Conservation (phyloP, 2,797 vertebrate genomes). For the Hypotaenidia philippensis region DNA sequence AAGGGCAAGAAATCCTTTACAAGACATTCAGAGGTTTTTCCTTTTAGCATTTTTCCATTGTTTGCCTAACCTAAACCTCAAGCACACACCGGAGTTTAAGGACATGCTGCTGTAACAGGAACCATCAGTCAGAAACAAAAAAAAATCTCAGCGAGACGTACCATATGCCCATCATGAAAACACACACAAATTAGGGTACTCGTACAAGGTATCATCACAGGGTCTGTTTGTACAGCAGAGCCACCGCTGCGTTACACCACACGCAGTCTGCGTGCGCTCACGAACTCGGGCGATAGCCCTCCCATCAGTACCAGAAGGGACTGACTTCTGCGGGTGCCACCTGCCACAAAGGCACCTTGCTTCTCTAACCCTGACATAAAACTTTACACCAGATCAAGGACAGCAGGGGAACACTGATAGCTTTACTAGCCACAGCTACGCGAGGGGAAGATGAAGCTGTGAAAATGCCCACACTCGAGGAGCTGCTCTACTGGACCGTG, state of each 20-base stretch:
- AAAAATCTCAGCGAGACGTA: neutral
- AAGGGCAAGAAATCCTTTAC: slow-evolving; percentile 68
- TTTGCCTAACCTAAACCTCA: slow-evolving; percentile 47
- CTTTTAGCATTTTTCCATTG: slow-evolving; percentile 36
- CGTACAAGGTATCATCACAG: neutral
- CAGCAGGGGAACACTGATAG: neutral
- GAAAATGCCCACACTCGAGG: neutral
- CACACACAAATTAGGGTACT: neutral
- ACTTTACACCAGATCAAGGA: neutral
- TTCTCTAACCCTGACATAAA: neutral
- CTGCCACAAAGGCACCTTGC: neutral
- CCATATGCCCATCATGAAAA: neutral
- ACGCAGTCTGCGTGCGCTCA: neutral
- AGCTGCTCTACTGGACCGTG: neutral
- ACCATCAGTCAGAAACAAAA: slow-evolving; percentile 3
- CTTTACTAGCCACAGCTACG: neutral
- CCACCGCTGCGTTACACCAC: neutral
- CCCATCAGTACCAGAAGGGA: neutral
- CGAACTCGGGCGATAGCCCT: neutral
- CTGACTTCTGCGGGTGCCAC: neutral
- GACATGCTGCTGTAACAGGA: slow-evolving; percentile 11
- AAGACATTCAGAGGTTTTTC: slow-evolving; percentile 24
- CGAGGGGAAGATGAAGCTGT: neutral
- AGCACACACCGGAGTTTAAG: slow-evolving; percentile 13
- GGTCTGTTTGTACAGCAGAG: neutral